phyloP scores from a whole-genome alignment of 2,888 invertebrate species.

The Corbicula japonica region DNA sequence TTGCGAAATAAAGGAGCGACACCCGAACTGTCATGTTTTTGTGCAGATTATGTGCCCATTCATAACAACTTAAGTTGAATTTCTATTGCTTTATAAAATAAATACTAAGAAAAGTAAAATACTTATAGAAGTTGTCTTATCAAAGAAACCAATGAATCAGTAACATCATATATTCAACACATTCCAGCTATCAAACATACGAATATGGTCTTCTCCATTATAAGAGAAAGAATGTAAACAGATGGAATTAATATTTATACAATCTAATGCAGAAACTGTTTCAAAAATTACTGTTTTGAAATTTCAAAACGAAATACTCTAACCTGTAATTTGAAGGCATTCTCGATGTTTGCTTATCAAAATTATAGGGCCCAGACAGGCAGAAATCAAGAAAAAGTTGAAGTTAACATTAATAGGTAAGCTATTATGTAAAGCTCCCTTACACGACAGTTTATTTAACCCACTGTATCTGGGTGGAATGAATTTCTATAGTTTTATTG shows the following conservation, averaged over 20 bases:
- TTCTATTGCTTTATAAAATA: no score
- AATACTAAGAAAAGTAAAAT: no score
- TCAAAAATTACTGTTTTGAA: constrained; percentile 38
- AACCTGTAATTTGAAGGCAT: constrained; percentile 34
- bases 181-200: no score
- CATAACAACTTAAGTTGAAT: no score
- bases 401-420: constrained; percentile 25
- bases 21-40: no score
- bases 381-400: constrained; percentile 22
- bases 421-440: constrained; percentile 20
- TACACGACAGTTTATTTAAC: constrained; percentile 29
- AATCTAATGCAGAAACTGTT: constrained; percentile 25
- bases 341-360: constrained; percentile 24
- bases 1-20: no score
- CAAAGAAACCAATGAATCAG: no score
- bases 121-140: no score
- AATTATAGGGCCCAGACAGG: constrained; percentile 25
- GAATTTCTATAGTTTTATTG: constrained; percentile 38
- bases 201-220: constrained; percentile 2
- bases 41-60: no score
- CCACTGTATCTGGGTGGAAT: constrained; percentile 4
- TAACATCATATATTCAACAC: no score
- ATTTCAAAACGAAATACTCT: constrained; percentile 24
- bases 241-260: constrained; percentile 44
- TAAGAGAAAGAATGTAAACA: constrained; percentile 23